A percentile compares a stretch with the other conserved stretches of the same genome.
phyloP scores from a whole-genome alignment of 2,797 vertebrate species.

The Rachycentron canadum region DNA sequence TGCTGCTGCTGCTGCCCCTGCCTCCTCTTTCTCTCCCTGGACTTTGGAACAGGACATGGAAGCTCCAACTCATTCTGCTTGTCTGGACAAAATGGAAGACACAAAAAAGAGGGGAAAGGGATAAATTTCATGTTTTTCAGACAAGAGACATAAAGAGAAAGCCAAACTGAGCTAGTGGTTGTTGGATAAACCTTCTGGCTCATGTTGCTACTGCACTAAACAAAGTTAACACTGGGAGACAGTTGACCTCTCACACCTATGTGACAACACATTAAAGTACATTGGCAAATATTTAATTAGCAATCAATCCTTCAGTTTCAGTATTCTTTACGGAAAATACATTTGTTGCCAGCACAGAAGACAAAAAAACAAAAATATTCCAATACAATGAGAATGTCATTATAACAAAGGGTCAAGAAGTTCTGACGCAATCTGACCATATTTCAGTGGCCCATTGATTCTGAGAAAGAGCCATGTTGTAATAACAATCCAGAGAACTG shows the following conservation, averaged over 20 bases:
- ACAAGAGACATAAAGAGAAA: background rate
- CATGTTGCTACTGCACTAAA: constrained; percentile 6
- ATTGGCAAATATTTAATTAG: constrained; percentile 46
- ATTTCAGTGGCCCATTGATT: constrained; percentile 25
- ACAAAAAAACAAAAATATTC: background rate
- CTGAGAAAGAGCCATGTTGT: constrained; percentile 42
- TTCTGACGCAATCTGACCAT: constrained; percentile 16
- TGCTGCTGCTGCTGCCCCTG: constrained; percentile 86
- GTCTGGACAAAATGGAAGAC: constrained; percentile 81
- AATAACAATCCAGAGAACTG: constrained; percentile 61
- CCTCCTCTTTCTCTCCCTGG: constrained; percentile 95
- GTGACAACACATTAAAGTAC: constrained; percentile 37
- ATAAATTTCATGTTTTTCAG: background rate
- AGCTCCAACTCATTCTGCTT: constrained; percentile 98
- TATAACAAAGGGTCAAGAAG: constrained; percentile 1
- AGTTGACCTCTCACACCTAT: constrained; percentile 43
- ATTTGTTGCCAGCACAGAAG: constrained; percentile 1
- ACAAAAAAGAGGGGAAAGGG: background rate
- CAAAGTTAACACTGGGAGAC: constrained; percentile 19
- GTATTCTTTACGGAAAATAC: constrained; percentile 16
- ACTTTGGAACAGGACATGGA: constrained; percentile 93
- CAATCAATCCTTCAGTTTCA: constrained; percentile 38
- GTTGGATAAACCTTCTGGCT: background rate
- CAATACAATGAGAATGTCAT: background rate
- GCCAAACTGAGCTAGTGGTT: background rate